Base-by-base conservation (phyloP, 2,113 vertebrate genomes). In the Dunckerocampus dactyliophorus region DNA sequence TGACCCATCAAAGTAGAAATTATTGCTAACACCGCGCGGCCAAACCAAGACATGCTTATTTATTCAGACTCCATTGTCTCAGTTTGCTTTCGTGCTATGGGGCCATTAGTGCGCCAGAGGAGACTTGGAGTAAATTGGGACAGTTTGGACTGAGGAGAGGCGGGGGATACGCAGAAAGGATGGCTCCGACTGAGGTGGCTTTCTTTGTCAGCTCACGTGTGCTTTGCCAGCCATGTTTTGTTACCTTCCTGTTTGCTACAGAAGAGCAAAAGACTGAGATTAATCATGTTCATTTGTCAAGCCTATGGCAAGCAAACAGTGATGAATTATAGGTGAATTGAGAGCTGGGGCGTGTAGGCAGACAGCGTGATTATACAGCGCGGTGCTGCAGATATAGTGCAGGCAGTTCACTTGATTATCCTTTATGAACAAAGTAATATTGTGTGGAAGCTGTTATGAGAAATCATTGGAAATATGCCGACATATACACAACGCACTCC, bases 1-100 rank as follows among this genome's bases (percentile, higher is more conserved):
- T 88, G 87, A 85, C 83, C 80, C 82, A 84, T 77, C 57, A 34
- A 77, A 65, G 74, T 71, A 69, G 73, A 81, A 84, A 84, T 83
- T 71, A 77, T 75, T 37, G 53, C 81, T 73, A 76, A 83, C 76
- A 39, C 62, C 45, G 31, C 7, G 31, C 31, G 31, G 31, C 31
- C 31, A 8, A 34, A 34, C 63, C 77, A 63, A 73, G 74, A 75
- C 47, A 8, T 52, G 68, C 76, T 66, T 68, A 69, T 70, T 76
- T 77, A 82, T 77, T 79, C 74, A 71, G 59, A 54, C 60, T 69
- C 79, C 71, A 59, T 74, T 82, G 80, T 82, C 75, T 81, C 62
- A 65, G 76, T 83, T 82, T 83, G 74, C 71, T 75, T 74, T 59
- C 60, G 54, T 31, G 65, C 63, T 47, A 43, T 6, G 60, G 24